Evolutionary conservation across 1,140 invertebrate species (phyloP).

Genomic region (Trichonephila clavipes): DNA sequence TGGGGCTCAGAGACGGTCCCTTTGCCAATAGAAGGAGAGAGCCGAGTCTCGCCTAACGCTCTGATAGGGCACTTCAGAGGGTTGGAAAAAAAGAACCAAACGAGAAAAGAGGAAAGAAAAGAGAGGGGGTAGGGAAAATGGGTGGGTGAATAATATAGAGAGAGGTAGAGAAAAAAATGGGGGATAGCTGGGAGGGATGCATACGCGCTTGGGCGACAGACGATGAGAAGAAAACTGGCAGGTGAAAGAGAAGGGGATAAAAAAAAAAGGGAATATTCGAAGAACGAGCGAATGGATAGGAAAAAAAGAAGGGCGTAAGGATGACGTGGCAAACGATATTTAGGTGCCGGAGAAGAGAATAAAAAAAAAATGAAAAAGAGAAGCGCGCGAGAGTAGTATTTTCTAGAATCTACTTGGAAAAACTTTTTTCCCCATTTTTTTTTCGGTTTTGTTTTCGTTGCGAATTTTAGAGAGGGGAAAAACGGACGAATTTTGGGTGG

Average conservation of each 20-base stretch:
- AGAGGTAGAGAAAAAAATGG: not conserved
- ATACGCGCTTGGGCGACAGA: slow-evolving; percentile 18
- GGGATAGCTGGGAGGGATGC: not conserved
- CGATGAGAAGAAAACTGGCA: slow-evolving; percentile 24
- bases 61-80: slow-evolving; percentile 53
- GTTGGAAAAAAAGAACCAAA: slow-evolving; percentile 40
- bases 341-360: slow-evolving; percentile 22
- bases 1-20: slow-evolving; percentile 2
- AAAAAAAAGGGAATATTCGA: slow-evolving; percentile 32
- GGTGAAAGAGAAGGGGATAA: not conserved
- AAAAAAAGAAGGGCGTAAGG: slow-evolving; percentile 16
- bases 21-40: slow-evolving; percentile 47
- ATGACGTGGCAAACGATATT: slow-evolving; percentile 34
- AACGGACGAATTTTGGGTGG: not conserved
- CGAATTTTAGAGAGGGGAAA: not conserved
- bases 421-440: not conserved
- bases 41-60: slow-evolving; percentile 23
- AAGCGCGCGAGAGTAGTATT: not conserved
- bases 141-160: slow-evolving; percentile 5
- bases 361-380: not conserved
- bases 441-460: slow-evolving; percentile 8
- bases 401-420: not conserved
- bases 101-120: not conserved
- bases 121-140: not conserved
- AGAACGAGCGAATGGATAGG: not conserved